phyloP scores from a whole-genome alignment of 1,140 invertebrate genomes.

The Nebria ingens region DNA sequence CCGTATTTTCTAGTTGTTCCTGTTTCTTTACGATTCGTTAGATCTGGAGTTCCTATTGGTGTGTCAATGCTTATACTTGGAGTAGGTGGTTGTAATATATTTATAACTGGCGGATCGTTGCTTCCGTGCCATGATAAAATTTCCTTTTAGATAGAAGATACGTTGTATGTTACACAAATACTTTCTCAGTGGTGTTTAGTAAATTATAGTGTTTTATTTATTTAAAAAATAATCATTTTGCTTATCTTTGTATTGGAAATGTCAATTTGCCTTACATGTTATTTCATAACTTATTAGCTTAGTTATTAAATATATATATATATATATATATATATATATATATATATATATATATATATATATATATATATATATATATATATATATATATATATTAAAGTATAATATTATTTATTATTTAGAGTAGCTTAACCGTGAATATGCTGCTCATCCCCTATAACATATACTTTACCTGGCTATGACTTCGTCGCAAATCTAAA shows the following conservation, averaged over 20 bases:
- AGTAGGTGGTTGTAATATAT: slow-evolving; percentile 21
- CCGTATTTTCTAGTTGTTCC: neutral
- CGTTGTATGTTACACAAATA: no score
- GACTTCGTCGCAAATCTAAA: slow-evolving; percentile 43
- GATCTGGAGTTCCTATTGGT: neutral
- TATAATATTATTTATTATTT: neutral
- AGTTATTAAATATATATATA: no score
- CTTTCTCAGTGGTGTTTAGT: no score
- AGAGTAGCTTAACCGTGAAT: no score
- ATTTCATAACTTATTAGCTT: no score
- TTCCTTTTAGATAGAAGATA: slow-evolving; percentile 13
- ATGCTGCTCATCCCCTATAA: slow-evolving; percentile 2
- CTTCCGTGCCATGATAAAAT: slow-evolving; percentile 24
- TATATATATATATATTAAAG: no score
- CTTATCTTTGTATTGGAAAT: no score
- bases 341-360: neutral
- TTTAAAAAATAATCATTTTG: no score
- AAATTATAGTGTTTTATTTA: no score
- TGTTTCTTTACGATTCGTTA: neutral
- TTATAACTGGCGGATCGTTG: slow-evolving; percentile 24
- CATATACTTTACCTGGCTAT: slow-evolving; percentile 40
- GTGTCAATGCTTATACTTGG: slow-evolving; percentile 14
- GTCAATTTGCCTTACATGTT: no score
- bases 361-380: neutral
- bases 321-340: no score